Base-by-base conservation (phyloP, 2,888 invertebrate genomes). In the Thymelicus acteon region DNA sequence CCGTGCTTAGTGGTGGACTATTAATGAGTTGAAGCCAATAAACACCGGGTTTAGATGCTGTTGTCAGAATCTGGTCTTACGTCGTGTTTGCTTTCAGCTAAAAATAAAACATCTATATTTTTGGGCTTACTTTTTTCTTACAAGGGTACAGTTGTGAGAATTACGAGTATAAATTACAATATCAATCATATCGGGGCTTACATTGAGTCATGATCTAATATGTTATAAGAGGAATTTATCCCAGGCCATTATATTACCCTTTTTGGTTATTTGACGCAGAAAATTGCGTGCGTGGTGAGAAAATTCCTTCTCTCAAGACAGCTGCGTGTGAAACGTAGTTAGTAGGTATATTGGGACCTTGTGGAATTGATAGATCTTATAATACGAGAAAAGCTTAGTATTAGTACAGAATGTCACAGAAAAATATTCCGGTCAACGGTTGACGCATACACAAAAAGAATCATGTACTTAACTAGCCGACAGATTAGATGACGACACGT, bases 201-300 rank as follows among this genome's bases (percentile, higher is more conserved):
- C 15, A 54, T 62, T 64, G 49, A 64, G 60, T 63, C 40, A 70
- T 64, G 64, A 39, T 64, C n/a, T 64, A 70, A 70, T 64, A 70
- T 64, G 7, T 57, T 64, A 63, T 48, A 58, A 49, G 37, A 60
- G 49, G n/a, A 49, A 31, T 60, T 60, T 24, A 60, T 52, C 60
- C 15, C 10, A 12, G 4, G 63, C 70, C 52, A 70, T 70, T 70
- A 70, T 70, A 60, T 64, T 40, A 64, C 58, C 60, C 64, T 70
- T 64, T 63, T 64, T 60, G 64, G 70, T 24, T 70, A 70, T 64
- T 64, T 60, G 63, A 64, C 49, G 70, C 49, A 49, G 64, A 60
- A 70, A 70, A 70, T 70, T 70, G 60, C 70, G 58, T 48, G 64
- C 48, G 37, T 57, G 64, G n/a, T 58, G 70, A 70, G 60, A 69